Evolutionary conservation across 2,888 invertebrate genomes (phyloP), one percentile per base, ranked within the genome.

Genomic region (Sarcophaga carnaria): DNA sequence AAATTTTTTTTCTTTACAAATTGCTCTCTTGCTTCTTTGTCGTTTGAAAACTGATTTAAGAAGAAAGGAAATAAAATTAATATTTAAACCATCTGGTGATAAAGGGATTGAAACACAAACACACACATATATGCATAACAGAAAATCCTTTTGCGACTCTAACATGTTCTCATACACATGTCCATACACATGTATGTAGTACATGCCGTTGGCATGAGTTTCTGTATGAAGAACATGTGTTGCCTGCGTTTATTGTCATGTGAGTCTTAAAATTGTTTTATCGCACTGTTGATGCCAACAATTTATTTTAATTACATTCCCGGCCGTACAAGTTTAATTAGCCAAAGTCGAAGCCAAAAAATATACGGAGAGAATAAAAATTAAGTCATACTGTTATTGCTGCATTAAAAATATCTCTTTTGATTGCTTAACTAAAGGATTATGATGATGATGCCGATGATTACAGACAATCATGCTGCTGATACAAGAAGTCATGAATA

Each of bases 241-340:
- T 54, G 54, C 17, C 5, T 1, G 4, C 4, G 17, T 54, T 14
- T 54, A 54, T 54, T 54, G 54, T 14, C 54, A 67, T 47, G 20
- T 69, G 47, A 49, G 54, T 27, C 20, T 54, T 12, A 14, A n/a
- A 25, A 22, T 25, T n/a, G 25, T 5, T 4, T n/a, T 63, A 12
- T 54, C 17, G 27, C 14, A 37, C 20, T 76, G 66, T 60, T 71
- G 37, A 14, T 54, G 63, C 59, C 17, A 70, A 14, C 47, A 71
- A 14, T 63, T 49, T 63, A 70, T 27, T 63, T 63, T 71, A 79
- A 79, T 79, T 79, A 49, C 70, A 49, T 10, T 3, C 17, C 49
- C 37, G 22, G 22, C 22, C 22, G 63, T 64, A 63, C 63, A 62
- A 70, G 49, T 70, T 63, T 79, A 79, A 70, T 79, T 79, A 70